Percentiles rank a stretch among this genome's conserved stretches.
Evolutionary conservation across 2,888 invertebrate genomes (phyloP).

Genomic region (Prosopocoilus inquinatus): DNA sequence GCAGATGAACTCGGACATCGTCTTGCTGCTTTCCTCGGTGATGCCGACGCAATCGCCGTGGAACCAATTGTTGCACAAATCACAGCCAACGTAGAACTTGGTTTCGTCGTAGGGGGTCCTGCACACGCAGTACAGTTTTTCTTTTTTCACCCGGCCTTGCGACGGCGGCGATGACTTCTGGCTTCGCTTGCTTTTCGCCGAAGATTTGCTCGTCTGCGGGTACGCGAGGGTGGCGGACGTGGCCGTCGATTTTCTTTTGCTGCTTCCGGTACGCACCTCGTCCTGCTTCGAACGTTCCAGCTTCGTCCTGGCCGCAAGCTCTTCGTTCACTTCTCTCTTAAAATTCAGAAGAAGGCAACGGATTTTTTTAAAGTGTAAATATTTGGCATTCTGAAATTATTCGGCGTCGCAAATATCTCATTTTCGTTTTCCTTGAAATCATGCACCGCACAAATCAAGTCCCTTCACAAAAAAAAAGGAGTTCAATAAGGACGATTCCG

Average conservation of each 20-base stretch:
- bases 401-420: too few relatives aligned
- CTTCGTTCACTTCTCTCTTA: constrained; percentile 73
- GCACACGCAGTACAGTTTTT: constrained; percentile 87
- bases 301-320: constrained; percentile 68
- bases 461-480: too few relatives aligned
- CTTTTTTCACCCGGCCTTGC: constrained; percentile 53
- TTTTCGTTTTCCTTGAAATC: too few relatives aligned
- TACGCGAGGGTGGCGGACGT: constrained; percentile 45
- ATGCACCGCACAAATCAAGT: too few relatives aligned
- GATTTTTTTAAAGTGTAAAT: neutral
- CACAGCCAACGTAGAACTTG: constrained; percentile 98
- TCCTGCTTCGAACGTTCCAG: constrained; percentile 65
- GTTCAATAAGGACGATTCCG: too few relatives aligned
- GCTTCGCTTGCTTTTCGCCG: constrained; percentile 18
- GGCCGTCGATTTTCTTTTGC: constrained; percentile 56
- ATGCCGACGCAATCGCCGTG: constrained; percentile 96
- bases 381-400: too few relatives aligned
- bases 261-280: constrained; percentile 56
- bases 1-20: constrained; percentile 87
- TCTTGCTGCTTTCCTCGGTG: constrained; percentile 86
- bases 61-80: constrained; percentile 97
- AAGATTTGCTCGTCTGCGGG: constrained; percentile 19
- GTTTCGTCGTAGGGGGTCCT: constrained; percentile 93
- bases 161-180: constrained; percentile 24
- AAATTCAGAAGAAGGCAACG: too few relatives aligned